Conservation (phyloP, 2,888 invertebrate species). For the Ormyrus thymus region DNA sequence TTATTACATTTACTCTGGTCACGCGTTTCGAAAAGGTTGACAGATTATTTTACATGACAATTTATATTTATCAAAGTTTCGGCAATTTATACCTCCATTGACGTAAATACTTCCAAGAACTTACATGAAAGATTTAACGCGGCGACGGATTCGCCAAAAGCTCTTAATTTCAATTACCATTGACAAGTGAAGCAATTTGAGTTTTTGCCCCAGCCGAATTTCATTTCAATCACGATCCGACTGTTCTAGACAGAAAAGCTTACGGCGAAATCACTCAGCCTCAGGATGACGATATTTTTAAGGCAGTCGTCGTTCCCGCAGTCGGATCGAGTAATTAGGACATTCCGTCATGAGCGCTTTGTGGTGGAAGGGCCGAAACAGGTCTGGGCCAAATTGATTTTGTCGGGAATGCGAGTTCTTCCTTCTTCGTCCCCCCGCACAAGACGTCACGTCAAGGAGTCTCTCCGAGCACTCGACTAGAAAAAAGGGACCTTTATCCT, state of each 20-base stretch:
- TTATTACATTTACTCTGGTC: too few relatives aligned
- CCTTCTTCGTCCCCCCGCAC: neutral
- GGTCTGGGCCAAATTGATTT: conserved; percentile 44
- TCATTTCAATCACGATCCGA: too few relatives aligned
- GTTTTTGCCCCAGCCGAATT: too few relatives aligned
- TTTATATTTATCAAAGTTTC: too few relatives aligned
- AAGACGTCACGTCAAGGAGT: conserved; percentile 8
- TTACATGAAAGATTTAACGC: too few relatives aligned
- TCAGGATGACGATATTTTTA: conserved; percentile 12
- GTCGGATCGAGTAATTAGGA: conserved; percentile 36
- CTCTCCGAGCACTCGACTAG: conserved; percentile 25
- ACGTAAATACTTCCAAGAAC: too few relatives aligned
- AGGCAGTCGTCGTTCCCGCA: conserved; percentile 16
- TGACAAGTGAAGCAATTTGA: too few relatives aligned
- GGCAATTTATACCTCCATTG: too few relatives aligned
- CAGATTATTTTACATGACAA: too few relatives aligned
- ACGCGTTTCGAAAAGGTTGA: too few relatives aligned
- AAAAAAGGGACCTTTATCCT: conserved; percentile 29
- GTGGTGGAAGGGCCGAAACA: conserved; percentile 37
- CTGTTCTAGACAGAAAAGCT: neutral
- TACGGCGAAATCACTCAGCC: neutral
- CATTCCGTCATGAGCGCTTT: conserved; percentile 41
- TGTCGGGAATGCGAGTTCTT: conserved; percentile 26
- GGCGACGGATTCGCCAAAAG: too few relatives aligned
- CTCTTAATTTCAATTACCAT: neutral